A percentile compares a stretch with the other conserved stretches of the same genome.
phyloP scores from a whole-genome alignment of 2,888 invertebrate genomes.

The Xanthostigma xanthostigma region DNA sequence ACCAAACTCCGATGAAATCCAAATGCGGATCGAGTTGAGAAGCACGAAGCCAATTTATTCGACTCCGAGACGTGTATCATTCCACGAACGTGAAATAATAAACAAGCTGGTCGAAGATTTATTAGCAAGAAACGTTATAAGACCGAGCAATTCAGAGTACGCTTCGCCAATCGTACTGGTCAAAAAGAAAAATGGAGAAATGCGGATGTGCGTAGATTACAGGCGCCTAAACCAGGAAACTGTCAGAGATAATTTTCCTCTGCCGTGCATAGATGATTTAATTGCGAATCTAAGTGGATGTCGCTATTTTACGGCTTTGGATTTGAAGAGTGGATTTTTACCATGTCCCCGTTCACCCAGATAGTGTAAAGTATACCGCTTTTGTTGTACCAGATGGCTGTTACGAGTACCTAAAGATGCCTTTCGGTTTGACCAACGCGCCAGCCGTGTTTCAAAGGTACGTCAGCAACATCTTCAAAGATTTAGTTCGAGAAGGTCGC shows the following conservation, averaged over 20 bases:
- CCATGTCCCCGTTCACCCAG: too few species aligned
- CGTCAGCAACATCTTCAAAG: conserved; percentile 1
- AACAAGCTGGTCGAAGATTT: conserved; percentile 6
- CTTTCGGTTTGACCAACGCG: conserved; percentile 5
- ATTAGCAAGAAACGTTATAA: conserved; percentile 8
- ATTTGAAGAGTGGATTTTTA: conserved; percentile 14
- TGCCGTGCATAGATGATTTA: conserved; percentile 13
- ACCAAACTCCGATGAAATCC: too few species aligned
- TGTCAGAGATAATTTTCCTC: conserved; percentile 11
- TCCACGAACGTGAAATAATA: conserved; percentile 6
- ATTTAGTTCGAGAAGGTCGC: conserved; percentile 1
- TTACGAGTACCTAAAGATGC: conserved; percentile 5
- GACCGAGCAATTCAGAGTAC: conserved; percentile 10
- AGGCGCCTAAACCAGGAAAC: conserved; percentile 11
- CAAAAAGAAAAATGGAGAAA: conserved; percentile 9
- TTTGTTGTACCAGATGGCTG: conserved; percentile 5
- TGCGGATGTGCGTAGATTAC: conserved; percentile 11
- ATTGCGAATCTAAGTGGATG: conserved; percentile 11
- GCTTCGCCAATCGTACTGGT: conserved; percentile 11
- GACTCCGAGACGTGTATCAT: conserved; percentile 8
- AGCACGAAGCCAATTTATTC: background rate
- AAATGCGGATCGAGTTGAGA: background rate
- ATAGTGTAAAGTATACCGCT: conserved; percentile 1
- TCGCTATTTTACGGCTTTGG: conserved; percentile 12
- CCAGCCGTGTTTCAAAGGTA: conserved; percentile 5